Conservation (phyloP, 2,113 vertebrate genomes). For the Plectropomus leopardus region DNA sequence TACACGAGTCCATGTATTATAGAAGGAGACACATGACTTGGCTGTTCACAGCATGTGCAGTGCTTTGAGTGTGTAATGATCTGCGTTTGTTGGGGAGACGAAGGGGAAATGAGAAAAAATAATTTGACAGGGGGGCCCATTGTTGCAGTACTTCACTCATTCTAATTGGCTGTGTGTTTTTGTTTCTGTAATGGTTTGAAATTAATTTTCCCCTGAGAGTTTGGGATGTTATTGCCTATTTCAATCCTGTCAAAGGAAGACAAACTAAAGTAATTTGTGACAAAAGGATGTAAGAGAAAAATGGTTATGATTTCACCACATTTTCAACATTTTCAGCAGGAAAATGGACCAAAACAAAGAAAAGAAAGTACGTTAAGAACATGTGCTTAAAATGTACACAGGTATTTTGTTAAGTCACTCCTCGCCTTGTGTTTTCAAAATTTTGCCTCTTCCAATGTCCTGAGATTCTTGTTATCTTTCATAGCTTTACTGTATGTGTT, state of each 20-base stretch:
- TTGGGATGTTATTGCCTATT: slow-evolving; percentile 46
- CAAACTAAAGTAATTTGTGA: slow-evolving; percentile 3
- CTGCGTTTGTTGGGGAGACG: slow-evolving; percentile 33
- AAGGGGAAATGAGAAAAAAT: slow-evolving; percentile 66
- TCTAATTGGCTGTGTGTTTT: slow-evolving; percentile 67
- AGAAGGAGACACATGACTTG: slow-evolving; percentile 22
- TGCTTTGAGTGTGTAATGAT: slow-evolving; percentile 14
- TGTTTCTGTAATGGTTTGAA: slow-evolving; percentile 63
- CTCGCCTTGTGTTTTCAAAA: not conserved
- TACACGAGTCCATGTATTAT: not conserved
- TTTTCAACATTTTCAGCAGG: not conserved
- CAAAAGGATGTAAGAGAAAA: slow-evolving; percentile 24
- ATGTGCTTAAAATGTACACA: not conserved
- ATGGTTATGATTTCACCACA: not conserved
- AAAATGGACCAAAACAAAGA: not conserved
- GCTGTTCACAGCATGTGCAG: slow-evolving; percentile 20
- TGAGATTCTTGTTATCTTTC: not conserved
- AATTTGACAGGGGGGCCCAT: slow-evolving; percentile 59
- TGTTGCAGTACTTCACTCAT: slow-evolving; percentile 61
- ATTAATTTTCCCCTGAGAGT: slow-evolving; percentile 67
- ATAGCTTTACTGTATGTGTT: not conserved
- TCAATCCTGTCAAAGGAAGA: slow-evolving; percentile 53
- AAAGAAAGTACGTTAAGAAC: not conserved
- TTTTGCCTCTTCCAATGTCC: not conserved
- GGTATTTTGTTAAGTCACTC: not conserved